Evolutionary conservation across 35 echinoderm and acorn worm genomes (phyloP).

Genomic region (Apostichopus japonicus): DNA sequence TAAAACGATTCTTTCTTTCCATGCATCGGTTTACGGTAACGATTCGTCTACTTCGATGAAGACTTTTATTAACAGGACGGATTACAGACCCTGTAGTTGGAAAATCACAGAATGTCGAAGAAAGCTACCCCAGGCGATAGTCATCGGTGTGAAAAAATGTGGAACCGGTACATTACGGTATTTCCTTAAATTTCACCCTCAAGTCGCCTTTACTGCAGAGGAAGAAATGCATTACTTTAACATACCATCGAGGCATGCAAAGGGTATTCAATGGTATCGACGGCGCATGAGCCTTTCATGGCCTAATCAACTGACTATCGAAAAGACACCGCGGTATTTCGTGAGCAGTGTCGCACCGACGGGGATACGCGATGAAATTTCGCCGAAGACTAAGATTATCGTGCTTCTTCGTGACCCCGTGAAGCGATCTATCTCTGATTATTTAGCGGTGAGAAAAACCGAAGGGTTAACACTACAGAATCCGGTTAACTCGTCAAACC

Average conservation of each 20-base stretch:
- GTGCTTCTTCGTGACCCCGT: slow-evolving; percentile 72
- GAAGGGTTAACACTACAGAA: background rate
- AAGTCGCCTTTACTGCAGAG: slow-evolving; percentile 16
- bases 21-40: background rate
- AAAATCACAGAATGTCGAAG: slow-evolving; percentile 13
- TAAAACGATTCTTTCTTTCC: background rate
- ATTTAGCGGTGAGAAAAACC: slow-evolving; percentile 29
- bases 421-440: slow-evolving; percentile 68
- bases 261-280: slow-evolving; percentile 74
- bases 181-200: slow-evolving; percentile 70
- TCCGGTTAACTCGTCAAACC: background rate
- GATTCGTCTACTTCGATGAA: background rate
- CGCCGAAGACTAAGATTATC: slow-evolving; percentile 60
- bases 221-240: slow-evolving; percentile 68
- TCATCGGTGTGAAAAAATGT: slow-evolving; percentile 74
- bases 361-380: slow-evolving; percentile 47
- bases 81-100: slow-evolving; percentile 11
- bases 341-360: slow-evolving; percentile 51
- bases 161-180: slow-evolving; percentile 58
- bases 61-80: background rate
- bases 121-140: slow-evolving; percentile 58
- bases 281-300: slow-evolving; percentile 55
- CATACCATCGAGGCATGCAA: slow-evolving; percentile 6
- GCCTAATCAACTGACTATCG: slow-evolving; percentile 67
- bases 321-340: slow-evolving; percentile 76